Base-by-base conservation (phyloP, 2,113 vertebrate genomes). In the Paracanthobrama guichenoti region DNA sequence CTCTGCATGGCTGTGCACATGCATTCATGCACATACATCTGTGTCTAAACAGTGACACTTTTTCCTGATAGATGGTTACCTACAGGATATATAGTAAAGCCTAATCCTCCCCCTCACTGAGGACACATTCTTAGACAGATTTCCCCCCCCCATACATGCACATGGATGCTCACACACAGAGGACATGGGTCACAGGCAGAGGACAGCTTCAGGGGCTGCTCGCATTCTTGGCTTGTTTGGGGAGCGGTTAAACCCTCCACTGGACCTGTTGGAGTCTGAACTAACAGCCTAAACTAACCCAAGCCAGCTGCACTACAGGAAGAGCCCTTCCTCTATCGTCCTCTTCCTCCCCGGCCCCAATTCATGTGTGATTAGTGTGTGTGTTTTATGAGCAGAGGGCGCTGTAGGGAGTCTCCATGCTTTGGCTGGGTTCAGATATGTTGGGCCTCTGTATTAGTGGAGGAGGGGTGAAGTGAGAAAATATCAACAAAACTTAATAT, bases 231-330 rank as follows among this genome's bases (percentile, higher is more conserved):
- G 20, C 14, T 79, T 22, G 73, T 76, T 79, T 42, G 48, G 53
- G 42, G 84, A 62, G 67, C 10, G 24, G 39, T 59, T 74, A 72
- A 79, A 59, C 20, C 74, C 50, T 87, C 7, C 48, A 9, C 64
- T 53, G 26, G 71, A 67, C 44, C 66, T 20, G 24, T 2, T 20
- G 18, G 24, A 42, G 46, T 84, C 57, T 73, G 20, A 76, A 60
- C 69, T 48, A 42, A 60, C 10, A 71, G 59, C 59, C 79, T 81
- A 76, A 80, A 84, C 55, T 79, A 85, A 74, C 67, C 35, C 42
- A 73, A 83, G 48, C 55, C 85, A 88, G 83, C 85, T 88, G 88
- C 48, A 50, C 48, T 69, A 73, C 77, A 89, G 87, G 83, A 89
- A 86, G 71, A 35, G 26, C 13, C 46, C 82, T 84, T 86, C 69